Base-by-base conservation (phyloP, 2,113 vertebrate species). In the Lepisosteus osseus region DNA sequence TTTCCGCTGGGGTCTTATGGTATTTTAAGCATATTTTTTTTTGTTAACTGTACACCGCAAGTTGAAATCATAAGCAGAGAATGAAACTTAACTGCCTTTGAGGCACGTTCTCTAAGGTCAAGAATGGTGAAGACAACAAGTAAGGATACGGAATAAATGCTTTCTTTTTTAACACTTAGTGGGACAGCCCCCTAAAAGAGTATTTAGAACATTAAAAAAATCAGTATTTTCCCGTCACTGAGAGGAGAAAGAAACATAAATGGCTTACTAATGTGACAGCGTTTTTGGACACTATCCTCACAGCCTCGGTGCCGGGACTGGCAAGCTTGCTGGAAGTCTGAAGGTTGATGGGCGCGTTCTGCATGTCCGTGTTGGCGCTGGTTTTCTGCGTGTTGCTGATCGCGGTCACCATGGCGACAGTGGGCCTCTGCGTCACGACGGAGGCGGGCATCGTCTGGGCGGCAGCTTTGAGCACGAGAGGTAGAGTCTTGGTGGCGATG, bases 381-480 rank as follows among this genome's bases (percentile, higher is more conserved):
- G 95, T 89, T 92, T 97, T 98, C 86, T 93, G 89, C 80, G 88
- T 90, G 85, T 87, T 85, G 91, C 95, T 96, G 87, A 97, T 94
- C 84, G 96, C 94, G 86, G 97, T 97, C 84, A 99, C 96, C 97
- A 98, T 97, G 79, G 96, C 91, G 79, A 99, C 95, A 44, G 96
- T 95, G 82, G 95, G 93, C 89, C 95, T 95, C 82, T 95, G 95
- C 70, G 94, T 90, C 89, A 96, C 91, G 81, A 97, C 89, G 80
- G 94, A 94, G 86, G 93, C 92, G 74, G 96, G 94, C 88, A 95
- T 92, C 84, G 93, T 84, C 73, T 95, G 91, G 64, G 94, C 91
- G 85, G 97, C 95, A 86, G 97, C 95, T 95, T 99, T 99, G 84
- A 99, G 92, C 89, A 98, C 95, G 88, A 98, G 95, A 96, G 96